phyloP scores from a whole-genome alignment of 2,113 vertebrate genomes.

The Platysteira castanea region DNA sequence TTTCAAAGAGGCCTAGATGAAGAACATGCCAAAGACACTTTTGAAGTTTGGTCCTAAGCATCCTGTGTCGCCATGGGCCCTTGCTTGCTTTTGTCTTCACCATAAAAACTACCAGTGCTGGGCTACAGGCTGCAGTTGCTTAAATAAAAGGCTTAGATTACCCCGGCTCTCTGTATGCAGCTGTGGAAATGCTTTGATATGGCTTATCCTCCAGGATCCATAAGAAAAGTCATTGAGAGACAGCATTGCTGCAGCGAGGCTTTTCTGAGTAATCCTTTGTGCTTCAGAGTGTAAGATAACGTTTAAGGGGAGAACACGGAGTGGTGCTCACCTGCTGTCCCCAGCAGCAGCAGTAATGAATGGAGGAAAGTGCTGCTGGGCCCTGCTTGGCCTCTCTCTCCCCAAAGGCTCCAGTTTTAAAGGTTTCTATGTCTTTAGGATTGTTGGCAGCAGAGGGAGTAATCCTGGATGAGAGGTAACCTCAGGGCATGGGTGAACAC shows the following conservation, averaged over 20 bases:
- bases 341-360: background rate
- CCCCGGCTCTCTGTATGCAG: background rate
- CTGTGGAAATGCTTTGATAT: background rate
- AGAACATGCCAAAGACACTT: background rate
- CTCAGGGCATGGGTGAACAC: background rate
- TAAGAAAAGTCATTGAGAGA: slow-evolving; percentile 50
- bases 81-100: background rate
- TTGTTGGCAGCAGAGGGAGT: background rate
- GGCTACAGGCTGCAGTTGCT: background rate
- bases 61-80: accelerated
- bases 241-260: background rate
- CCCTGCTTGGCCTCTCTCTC: background rate
- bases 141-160: background rate
- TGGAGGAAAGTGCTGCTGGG: background rate
- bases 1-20: background rate
- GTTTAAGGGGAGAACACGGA: background rate
- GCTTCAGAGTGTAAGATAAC: background rate
- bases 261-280: slow-evolving; percentile 26
- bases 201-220: slow-evolving; percentile 3
- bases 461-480: background rate
- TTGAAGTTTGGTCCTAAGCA: background rate
- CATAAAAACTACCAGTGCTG: background rate
- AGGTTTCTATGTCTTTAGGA: background rate
- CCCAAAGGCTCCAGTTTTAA: background rate
- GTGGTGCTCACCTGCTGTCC: accelerated